A percentile compares a stretch with the other conserved stretches of the same genome.
Evolutionary conservation across 2,113 vertebrate genomes (phyloP).

Genomic region (Scytalopus superciliaris): DNA sequence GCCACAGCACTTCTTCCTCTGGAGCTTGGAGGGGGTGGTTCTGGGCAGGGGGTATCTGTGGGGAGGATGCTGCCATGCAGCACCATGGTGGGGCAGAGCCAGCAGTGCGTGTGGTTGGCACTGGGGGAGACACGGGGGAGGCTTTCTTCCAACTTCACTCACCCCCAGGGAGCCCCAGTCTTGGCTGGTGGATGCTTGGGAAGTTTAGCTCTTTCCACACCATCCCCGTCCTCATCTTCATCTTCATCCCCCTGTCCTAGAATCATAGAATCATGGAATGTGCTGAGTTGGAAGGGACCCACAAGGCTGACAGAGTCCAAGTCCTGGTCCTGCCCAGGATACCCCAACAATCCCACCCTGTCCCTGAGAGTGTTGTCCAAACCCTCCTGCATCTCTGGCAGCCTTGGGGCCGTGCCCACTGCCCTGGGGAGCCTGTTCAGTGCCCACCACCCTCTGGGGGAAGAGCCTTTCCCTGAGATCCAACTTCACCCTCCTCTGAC

Average conservation of each 20-base stretch:
- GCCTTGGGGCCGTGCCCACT: fast-evolving
- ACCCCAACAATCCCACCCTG: background rate
- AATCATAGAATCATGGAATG: background rate
- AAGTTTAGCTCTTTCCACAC: background rate
- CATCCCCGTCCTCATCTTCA: background rate
- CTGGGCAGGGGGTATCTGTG: fast-evolving
- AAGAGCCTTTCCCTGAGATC: background rate
- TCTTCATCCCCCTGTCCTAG: background rate
- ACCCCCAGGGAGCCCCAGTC: background rate
- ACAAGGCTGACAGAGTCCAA: background rate
- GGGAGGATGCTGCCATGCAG: background rate
- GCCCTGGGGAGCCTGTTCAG: background rate
- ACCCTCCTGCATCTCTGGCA: background rate
- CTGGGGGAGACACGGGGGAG: background rate
- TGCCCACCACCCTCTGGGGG: background rate
- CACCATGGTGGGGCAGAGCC: background rate
- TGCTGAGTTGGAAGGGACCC: background rate
- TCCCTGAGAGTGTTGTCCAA: background rate
- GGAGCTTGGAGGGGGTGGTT: background rate
- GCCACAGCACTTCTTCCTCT: fast-evolving
- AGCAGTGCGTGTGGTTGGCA: fast-evolving
- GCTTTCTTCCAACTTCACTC: fast-evolving
- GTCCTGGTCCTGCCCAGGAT: background rate
- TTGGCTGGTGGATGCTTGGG: background rate
- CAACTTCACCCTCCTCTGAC: fast-evolving